Evolutionary conservation across 1,140 invertebrate genomes (phyloP).

Genomic region (Hycleus cichorii): DNA sequence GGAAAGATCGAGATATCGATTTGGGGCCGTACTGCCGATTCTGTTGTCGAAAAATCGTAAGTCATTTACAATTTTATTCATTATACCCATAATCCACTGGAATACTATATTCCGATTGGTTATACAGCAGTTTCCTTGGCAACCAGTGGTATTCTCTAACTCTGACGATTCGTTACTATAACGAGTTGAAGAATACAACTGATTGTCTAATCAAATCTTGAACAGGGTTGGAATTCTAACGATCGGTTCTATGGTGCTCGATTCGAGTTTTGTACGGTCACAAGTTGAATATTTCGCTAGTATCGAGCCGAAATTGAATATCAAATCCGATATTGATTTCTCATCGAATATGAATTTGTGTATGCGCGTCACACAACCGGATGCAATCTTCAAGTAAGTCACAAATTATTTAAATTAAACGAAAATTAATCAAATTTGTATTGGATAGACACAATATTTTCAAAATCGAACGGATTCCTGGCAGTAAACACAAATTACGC

Average conservation of each 20-base stretch:
- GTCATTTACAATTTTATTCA: constrained; percentile 5
- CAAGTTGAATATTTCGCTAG: constrained; percentile 63
- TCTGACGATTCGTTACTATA: no score
- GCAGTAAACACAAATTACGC: constrained; percentile 56
- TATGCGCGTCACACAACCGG: constrained; percentile 68
- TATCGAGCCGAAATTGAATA: constrained; percentile 63
- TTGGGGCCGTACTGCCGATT: constrained; percentile 81
- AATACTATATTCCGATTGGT: no score
- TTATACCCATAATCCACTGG: no score
- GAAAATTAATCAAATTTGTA: neutral
- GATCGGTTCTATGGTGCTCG: constrained; percentile 57
- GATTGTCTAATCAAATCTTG: constrained; percentile 28
- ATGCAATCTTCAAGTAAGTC: constrained; percentile 55
- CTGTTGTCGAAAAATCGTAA: constrained; percentile 69
- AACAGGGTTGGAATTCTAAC: constrained; percentile 61
- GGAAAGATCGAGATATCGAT: constrained; percentile 78
- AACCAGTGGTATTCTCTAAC: neutral
- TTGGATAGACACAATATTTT: constrained; percentile 52
- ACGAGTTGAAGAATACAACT: no score
- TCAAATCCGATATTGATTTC: constrained; percentile 75
- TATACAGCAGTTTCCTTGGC: neutral
- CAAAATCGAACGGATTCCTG: constrained; percentile 62
- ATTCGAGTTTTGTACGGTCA: constrained; percentile 60
- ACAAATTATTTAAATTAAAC: neutral
- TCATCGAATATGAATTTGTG: constrained; percentile 69